These are phyloP conservation scores for Bombyx mandarina DNA, from an alignment of 1,140 invertebrate species.

Conservation along the genomic window DNA sequence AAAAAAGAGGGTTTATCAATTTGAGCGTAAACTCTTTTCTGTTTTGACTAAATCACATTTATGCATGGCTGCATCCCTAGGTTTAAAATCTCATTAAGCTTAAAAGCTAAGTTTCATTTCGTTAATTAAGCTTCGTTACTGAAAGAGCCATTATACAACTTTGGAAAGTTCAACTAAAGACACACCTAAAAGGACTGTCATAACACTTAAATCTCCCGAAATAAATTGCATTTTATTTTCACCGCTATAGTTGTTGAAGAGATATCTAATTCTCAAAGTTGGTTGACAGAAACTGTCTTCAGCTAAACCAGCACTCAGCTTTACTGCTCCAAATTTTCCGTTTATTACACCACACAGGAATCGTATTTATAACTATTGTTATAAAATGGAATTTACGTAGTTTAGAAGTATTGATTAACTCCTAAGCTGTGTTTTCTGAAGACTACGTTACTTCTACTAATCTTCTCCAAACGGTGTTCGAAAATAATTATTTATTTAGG, in stretches of 20 bases:
- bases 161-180: neutral
- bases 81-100: no score
- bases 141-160: neutral
- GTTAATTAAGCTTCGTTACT: no score
- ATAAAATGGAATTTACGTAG: neutral
- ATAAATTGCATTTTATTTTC: slow-evolving; percentile 23
- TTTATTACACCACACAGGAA: neutral
- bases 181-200: slow-evolving; percentile 6
- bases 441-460: no score
- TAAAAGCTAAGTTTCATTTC: no score
- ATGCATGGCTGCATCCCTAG: no score
- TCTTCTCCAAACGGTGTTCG: no score
- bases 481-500: no score
- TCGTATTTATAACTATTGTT: neutral
- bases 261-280: slow-evolving; percentile 46
- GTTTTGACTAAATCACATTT: no score
- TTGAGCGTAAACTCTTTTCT: no score
- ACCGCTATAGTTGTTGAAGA: slow-evolving; percentile 23
- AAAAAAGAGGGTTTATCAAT: no score
- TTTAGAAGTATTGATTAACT: neutral
- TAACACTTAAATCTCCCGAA: slow-evolving; percentile 4
- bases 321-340: neutral
- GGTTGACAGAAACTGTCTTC: slow-evolving; percentile 41
- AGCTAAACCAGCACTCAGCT: slow-evolving; percentile 48
- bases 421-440: no score